These are phyloP conservation scores for Orientallactaga sibirica DNA, from an alignment of 2,797 vertebrate species.

Conservation along the genomic window DNA sequence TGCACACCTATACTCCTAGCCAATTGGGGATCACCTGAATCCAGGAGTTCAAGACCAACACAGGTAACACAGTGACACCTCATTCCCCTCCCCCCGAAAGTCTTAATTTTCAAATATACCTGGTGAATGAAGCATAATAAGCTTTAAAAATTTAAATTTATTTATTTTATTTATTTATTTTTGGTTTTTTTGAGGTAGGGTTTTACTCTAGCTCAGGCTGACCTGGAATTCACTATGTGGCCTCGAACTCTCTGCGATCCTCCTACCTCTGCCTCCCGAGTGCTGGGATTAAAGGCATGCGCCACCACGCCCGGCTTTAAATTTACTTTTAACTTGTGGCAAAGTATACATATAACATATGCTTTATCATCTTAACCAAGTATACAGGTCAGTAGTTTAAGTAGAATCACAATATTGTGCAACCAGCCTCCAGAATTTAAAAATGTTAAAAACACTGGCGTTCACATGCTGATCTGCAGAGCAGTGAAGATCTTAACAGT, in stretches of 20 bases:
- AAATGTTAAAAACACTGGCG: constrained; percentile 25
- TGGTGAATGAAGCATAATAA: constrained; percentile 19
- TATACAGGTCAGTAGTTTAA: not conserved
- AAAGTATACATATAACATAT: too few species aligned
- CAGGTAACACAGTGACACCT: not conserved
- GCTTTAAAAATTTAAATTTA: not conserved
- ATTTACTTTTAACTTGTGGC: too few species aligned
- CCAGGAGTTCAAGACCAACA: not conserved
- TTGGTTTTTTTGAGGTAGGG: too few species aligned
- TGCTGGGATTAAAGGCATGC: too few species aligned
- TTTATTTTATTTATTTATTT: not conserved
- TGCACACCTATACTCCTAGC: not conserved
- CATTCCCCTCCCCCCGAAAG: not conserved
- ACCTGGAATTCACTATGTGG: too few species aligned
- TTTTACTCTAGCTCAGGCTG: too few species aligned
- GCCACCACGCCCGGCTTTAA: too few species aligned
- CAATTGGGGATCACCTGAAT: not conserved
- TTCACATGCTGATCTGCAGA: constrained; percentile 16
- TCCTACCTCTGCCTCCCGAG: too few species aligned
- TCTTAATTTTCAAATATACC: constrained; percentile 50
- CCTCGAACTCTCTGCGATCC: too few species aligned
- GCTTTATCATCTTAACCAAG: constrained; percentile 18
- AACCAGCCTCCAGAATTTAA: constrained; percentile 33
- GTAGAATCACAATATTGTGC: not conserved
- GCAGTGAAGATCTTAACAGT: not conserved